phyloP scores from a whole-genome alignment of 1,140 invertebrate species.

The Rhopalosiphum maidis region DNA sequence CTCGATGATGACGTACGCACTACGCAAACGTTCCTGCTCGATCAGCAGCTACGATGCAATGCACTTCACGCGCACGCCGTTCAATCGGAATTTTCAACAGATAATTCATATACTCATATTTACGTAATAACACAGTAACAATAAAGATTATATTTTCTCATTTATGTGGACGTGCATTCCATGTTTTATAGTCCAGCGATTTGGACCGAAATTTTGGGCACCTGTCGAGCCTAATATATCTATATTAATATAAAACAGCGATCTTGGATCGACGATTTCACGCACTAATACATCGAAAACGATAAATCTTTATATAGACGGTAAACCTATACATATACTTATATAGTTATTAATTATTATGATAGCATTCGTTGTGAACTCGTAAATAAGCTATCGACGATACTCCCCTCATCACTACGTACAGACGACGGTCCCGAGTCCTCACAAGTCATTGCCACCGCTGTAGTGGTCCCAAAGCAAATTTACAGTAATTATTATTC shows the following conservation, averaged over 20 bases:
- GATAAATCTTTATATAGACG: too few relatives aligned
- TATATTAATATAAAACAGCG: neutral
- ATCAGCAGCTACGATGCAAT: neutral
- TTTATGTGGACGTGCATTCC: neutral
- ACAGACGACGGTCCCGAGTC: too few relatives aligned
- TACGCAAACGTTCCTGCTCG: neutral
- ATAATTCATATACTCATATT: too few relatives aligned
- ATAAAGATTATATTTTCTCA: neutral
- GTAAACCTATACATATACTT: too few relatives aligned
- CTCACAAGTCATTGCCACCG: neutral
- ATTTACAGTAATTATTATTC: neutral
- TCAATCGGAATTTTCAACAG: neutral
- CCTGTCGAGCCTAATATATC: too few relatives aligned
- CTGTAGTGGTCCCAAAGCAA: neutral
- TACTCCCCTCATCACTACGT: neutral
- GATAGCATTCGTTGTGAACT: too few relatives aligned
- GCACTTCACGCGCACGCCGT: too few relatives aligned
- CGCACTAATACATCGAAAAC: too few relatives aligned
- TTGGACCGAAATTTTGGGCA: too few relatives aligned
- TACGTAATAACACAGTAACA: too few relatives aligned
- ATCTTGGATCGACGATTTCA: neutral
- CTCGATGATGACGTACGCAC: neutral
- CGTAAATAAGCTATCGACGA: neutral
- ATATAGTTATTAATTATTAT: too few relatives aligned
- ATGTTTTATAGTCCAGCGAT: too few relatives aligned